Evolutionary conservation across 2,113 vertebrate genomes (phyloP).

Genomic region (Caretta caretta): DNA sequence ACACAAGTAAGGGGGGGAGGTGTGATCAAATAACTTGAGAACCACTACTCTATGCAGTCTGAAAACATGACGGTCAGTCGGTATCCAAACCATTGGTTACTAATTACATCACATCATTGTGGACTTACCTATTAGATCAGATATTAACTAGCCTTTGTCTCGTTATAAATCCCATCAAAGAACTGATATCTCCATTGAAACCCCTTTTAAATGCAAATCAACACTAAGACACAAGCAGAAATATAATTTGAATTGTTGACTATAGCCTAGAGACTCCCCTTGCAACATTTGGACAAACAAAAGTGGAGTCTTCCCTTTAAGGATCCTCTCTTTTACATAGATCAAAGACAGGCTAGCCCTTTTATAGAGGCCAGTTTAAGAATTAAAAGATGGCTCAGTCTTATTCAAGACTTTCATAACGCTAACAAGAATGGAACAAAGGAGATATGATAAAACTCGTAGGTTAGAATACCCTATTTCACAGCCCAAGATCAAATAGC

Average conservation of each 20-base stretch:
- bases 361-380: slow-evolving; percentile 56
- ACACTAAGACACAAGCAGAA: slow-evolving; percentile 45
- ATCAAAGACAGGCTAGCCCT: slow-evolving; percentile 64
- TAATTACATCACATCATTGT: neutral
- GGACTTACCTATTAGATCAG: neutral
- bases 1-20: too few species aligned
- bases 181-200: slow-evolving; percentile 4
- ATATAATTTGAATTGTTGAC: slow-evolving; percentile 46
- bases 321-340: slow-evolving; percentile 52
- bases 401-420: slow-evolving; percentile 58
- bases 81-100: neutral
- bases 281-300: slow-evolving; percentile 68
- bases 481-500: slow-evolving; percentile 35
- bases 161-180: slow-evolving; percentile 24
- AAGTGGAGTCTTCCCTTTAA: slow-evolving; percentile 59
- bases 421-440: slow-evolving; percentile 62
- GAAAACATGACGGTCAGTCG: neutral
- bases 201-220: slow-evolving; percentile 63
- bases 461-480: slow-evolving; percentile 54
- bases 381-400: slow-evolving; percentile 59
- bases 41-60: neutral
- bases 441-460: slow-evolving; percentile 34
- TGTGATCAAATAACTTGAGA: too few species aligned
- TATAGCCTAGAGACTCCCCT: slow-evolving; percentile 44
- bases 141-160: neutral